A percentile compares a stretch with the other conserved stretches of the same genome.
Evolutionary conservation across 2,888 invertebrate species (phyloP).

Genomic region (Microchrysa polita): DNA sequence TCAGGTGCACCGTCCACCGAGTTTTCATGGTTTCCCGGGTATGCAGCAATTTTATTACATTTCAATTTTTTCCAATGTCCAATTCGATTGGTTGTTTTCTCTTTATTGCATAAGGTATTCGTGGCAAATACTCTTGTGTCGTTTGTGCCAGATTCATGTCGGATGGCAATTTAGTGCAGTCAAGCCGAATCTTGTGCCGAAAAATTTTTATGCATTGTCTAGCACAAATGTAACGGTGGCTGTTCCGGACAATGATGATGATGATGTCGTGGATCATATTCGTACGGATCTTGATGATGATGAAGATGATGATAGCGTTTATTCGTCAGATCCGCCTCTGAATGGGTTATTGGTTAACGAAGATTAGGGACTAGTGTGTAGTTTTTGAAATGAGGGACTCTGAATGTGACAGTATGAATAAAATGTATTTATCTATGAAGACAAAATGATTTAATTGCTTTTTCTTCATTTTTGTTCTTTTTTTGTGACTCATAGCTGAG

Average conservation of each 20-base stretch:
- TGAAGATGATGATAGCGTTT: conserved; percentile 23
- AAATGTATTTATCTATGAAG: no score
- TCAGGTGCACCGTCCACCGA: conserved; percentile 71
- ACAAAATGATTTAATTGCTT: no score
- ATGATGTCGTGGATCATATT: not conserved
- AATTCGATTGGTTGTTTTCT: conserved; percentile 9
- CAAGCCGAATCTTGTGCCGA: conserved; percentile 70
- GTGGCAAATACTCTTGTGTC: conserved; percentile 81
- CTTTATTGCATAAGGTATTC: conserved; percentile 72
- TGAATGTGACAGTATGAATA: no score
- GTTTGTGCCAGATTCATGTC: conserved; percentile 73
- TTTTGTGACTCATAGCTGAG: no score
- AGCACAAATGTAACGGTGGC: conserved; percentile 67
- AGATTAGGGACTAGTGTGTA: conserved; percentile 16
- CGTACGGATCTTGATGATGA: conserved; percentile 12
- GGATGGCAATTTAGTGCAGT: conserved; percentile 84
- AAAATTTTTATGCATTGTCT: conserved; percentile 77
- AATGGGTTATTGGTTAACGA: not conserved
- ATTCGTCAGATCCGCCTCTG: conserved; percentile 1
- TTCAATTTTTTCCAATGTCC: conserved; percentile 13
- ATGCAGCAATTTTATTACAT: no score
- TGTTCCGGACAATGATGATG: conserved; percentile 47
- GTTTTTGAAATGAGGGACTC: not conserved
- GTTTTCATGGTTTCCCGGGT: conserved; percentile 86
- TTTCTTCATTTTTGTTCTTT: no score